Base-by-base conservation (phyloP, 2,888 invertebrate species). In the Diogma glabrata region DNA sequence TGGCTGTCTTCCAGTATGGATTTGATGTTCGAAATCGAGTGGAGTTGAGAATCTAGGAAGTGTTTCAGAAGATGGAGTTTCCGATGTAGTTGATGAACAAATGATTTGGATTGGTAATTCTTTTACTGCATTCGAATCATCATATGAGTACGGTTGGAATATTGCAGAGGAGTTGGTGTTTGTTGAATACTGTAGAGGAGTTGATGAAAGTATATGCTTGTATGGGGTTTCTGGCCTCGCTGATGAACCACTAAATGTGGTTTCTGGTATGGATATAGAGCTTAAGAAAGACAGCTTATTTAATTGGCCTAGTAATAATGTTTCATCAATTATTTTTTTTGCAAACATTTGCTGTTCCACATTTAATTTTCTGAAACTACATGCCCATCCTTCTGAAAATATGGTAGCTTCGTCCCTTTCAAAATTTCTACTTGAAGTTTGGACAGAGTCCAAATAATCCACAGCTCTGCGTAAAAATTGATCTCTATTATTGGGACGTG, bases 381-480 rank as follows among this genome's bases (percentile, higher is more conserved):
- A 33, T n/a, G 10, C 36, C 36, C 36, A 36, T 36, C 12, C 33
- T 33, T 33, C 33, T n/a, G 6, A 4, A 33, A 33, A 33, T 33
- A 33, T 33, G 14, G 33, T 38, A 16, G 38, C 38, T 38, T 38
- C 38, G 19, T 38, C 16, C 10, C 38, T 38, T 38, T 38, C 16
- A 17, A 38, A 38, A 38, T 14, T 38, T 16, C 38, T 16, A 38
- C 38, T 14, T 7, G 16, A 38, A 14, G 38, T 38, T 38, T 38
- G 6, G 38, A 19, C 38, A 38, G 38, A 17, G 10, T 38, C 16
- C 9, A 38, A 38, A 38, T 38, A 38, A 38, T 16, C 38, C 38
- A 38, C 16, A 38, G 38, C 38, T 38, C 38, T 38, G 38, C 16
- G 38, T 38, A 38, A 38, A 38, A 38, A 38, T 10, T 38, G 38